Conservation (phyloP, 92 coral and sea anemone genomes). For the Blastomussa wellsi region DNA sequence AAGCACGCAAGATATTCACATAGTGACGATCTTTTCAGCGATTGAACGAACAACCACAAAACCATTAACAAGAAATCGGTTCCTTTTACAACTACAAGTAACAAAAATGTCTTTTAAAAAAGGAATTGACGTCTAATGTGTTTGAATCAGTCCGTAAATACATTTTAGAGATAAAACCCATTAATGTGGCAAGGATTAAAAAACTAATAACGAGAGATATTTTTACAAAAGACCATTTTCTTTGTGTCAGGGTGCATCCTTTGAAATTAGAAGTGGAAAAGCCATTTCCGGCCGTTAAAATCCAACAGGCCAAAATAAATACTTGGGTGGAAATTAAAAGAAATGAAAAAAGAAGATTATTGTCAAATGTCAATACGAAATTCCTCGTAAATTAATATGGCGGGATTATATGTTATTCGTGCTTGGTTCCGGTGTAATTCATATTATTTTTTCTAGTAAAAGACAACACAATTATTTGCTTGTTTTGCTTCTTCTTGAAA, state of each 20-base stretch:
- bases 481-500: neutral
- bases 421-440: neutral
- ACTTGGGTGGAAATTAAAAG: slow-evolving; percentile 18
- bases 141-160: neutral
- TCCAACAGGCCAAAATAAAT: slow-evolving; percentile 10
- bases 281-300: slow-evolving; percentile 37
- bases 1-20: neutral
- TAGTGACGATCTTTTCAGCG: neutral
- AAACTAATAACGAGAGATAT: neutral
- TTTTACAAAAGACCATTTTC: neutral
- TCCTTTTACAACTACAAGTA: neutral
- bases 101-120: slow-evolving; percentile 17
- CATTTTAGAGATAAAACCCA: slow-evolving; percentile 2
- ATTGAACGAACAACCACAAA: neutral
- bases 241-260: neutral
- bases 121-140: neutral
- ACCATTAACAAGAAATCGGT: neutral
- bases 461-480: neutral
- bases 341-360: slow-evolving; percentile 5
- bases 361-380: slow-evolving; percentile 4
- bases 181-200: neutral
- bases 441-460: neutral
- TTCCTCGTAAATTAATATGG: neutral
- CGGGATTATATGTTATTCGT: neutral
- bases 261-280: neutral